Evolutionary conservation across 2,113 vertebrate genomes (phyloP).

Genomic region (Chlorodrepanis virens): DNA sequence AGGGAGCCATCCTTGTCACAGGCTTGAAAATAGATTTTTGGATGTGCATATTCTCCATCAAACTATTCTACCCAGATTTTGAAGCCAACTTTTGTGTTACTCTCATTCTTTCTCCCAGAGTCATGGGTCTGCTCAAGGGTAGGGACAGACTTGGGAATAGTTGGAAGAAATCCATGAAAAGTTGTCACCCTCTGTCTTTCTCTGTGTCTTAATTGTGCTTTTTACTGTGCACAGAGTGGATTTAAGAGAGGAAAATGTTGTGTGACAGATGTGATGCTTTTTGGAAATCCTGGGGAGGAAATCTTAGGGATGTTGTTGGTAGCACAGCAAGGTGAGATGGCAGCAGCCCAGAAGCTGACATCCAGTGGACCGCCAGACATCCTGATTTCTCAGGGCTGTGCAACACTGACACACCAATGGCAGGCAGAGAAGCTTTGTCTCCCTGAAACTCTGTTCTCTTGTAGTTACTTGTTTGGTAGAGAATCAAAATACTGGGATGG

Average conservation of each 20-base stretch:
- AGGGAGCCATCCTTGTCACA: background rate
- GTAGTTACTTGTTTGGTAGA: background rate
- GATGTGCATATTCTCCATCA: fast-evolving
- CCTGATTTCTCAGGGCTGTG: background rate
- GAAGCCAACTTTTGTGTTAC: background rate
- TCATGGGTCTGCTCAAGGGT: background rate
- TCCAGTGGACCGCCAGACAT: background rate
- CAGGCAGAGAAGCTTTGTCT: background rate
- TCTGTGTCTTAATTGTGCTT: background rate
- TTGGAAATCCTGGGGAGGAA: background rate
- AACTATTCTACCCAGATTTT: background rate
- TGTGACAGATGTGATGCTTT: background rate
- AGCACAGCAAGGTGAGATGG: background rate
- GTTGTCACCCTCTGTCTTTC: background rate
- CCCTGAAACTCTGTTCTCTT: background rate
- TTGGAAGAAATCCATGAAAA: background rate
- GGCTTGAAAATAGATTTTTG: background rate
- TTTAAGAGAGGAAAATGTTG: background rate
- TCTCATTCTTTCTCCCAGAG: background rate
- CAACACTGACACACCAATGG: background rate
- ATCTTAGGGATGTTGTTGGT: background rate
- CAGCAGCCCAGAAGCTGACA: background rate
- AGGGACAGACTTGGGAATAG: background rate
- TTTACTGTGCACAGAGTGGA: background rate
- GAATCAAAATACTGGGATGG: background rate